Evolutionary conservation across 2,888 invertebrate species (phyloP), one percentile per base, ranked within the genome.

Genomic region (Aricia artaxerxes): DNA sequence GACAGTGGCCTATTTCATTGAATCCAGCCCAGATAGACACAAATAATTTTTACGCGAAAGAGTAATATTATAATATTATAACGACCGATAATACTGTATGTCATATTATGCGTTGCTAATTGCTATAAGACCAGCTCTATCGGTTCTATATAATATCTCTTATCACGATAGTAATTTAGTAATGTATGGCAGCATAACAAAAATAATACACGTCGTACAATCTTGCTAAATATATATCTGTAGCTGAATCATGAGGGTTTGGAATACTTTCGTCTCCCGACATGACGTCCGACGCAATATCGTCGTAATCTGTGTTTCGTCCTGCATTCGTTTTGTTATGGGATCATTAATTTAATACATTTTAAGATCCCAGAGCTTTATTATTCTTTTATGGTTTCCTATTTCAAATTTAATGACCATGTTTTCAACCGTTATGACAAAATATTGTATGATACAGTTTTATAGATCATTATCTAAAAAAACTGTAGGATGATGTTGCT

Each of bases 241-340:
- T 38, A 13, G 24, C 24, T 24, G 3, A 11, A 5, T 49, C 53
- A 53, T 16, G 76, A 57, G 76, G 76, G 53, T 76, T 49, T 24
- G 53, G 31, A 75, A 75, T 75, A 75, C 31, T 53, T 53, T 49
- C 49, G 11, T 31, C 76, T 53, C 53, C 5, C 53, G 76, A 53
- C 49, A 76, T 76, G 57, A 76, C 35, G 57, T 75, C 7, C 1
- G 53, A 76, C 31, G 16, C 16, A 53, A 76, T 53, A 57, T 57
- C 16, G 57, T 31, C n/a, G 11, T 75, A 53, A 76, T 53, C 73
- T 73, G 9, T n/a, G 73, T 69, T 69, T 13, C 35, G 69, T 69
- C 35, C 35, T 69, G 69, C 35, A 69, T 69, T 69, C 35, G 35
- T 69, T 69, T 69, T 38, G 35, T 38, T 69, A 64, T 69, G 35